Conservation (phyloP, 2,113 vertebrate genomes). For the Ceyx melanurus region DNA sequence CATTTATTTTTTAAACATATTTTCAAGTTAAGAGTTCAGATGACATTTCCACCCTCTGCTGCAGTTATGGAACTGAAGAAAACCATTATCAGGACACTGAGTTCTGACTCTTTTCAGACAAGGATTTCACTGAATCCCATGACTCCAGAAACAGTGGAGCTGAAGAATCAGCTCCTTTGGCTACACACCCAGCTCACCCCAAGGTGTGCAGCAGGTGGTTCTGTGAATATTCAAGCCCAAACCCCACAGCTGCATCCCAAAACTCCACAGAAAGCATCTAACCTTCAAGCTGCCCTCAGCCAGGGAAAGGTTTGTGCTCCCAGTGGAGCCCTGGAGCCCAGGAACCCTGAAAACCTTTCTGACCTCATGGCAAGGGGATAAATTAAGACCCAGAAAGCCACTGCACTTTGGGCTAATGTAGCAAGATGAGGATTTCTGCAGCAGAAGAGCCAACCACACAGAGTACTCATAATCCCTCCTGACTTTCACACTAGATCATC, state of each 20-base stretch:
- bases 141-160: background rate
- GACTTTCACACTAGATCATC: conserved; percentile 44
- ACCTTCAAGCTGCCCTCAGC: background rate
- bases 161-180: background rate
- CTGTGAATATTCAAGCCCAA: background rate
- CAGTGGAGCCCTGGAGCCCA: background rate
- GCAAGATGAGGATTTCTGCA: background rate
- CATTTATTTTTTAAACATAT: background rate
- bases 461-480: conserved; percentile 61
- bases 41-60: background rate
- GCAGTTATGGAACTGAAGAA: background rate
- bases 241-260: background rate
- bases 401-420: background rate
- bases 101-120: background rate
- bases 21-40: background rate
- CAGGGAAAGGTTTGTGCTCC: background rate
- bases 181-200: rapidly evolving
- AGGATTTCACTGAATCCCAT: background rate
- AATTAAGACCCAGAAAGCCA: conserved; percentile 22
- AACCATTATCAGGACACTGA: background rate
- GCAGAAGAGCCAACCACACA: background rate
- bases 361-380: background rate
- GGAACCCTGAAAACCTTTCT: background rate
- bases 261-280: background rate
- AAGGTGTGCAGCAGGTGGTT: background rate